A percentile compares a stretch with the other conserved stretches of the same genome.
These are phyloP conservation scores for Lepidurus packardi DNA, from an alignment of 1,140 invertebrate genomes.

Conservation along the genomic window DNA sequence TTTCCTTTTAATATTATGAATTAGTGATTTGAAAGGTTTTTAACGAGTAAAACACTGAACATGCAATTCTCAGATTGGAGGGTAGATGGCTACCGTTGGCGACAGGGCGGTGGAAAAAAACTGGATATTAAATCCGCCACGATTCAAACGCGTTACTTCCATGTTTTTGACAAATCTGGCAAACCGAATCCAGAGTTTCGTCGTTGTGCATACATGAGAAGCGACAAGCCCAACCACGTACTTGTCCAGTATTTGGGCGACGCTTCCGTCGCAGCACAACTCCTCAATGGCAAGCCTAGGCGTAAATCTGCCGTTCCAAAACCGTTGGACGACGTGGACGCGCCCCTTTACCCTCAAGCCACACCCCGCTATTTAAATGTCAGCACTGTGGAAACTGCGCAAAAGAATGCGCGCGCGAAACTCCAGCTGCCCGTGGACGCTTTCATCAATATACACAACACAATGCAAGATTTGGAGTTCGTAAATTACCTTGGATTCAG, in stretches of 20 bases:
- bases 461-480: background rate
- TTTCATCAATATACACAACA: background rate
- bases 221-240: background rate
- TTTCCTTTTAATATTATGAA: too few species aligned
- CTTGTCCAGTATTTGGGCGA: background rate
- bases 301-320: background rate
- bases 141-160: background rate
- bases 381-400: background rate
- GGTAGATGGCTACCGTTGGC: conserved; percentile 10
- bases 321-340: background rate
- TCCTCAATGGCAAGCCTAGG: background rate
- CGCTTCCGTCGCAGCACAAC: background rate
- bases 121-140: background rate
- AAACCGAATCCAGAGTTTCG: background rate
- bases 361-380: background rate
- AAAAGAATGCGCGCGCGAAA: background rate
- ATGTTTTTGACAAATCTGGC: background rate
- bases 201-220: background rate
- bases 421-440: background rate
- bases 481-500: background rate
- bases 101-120: background rate
- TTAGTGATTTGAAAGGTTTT: background rate
- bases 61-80: background rate
- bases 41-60: background rate
- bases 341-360: background rate